Evolutionary conservation across 2,113 vertebrate genomes (phyloP), one percentile per base, ranked within the genome.

Genomic region (Ovibos moschatus): DNA sequence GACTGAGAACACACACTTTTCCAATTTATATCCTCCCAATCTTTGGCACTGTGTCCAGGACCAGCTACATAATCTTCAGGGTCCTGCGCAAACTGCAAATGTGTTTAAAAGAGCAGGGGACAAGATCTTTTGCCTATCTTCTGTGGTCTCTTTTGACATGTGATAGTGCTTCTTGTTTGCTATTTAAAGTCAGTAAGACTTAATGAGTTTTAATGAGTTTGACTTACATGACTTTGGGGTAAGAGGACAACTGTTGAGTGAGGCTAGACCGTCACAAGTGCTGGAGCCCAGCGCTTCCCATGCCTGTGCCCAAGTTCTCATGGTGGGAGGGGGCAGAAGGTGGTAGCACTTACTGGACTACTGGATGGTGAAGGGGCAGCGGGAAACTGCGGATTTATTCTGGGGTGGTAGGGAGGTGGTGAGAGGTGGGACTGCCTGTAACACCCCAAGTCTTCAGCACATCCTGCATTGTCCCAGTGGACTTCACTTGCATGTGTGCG

Each of bases 281-380:
- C 30, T 53, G 10, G 12, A 40, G 33, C 13, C 47, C 30, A 12
- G 19, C 0, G 8, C 17, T 58, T 57, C 67, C 25, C 36, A 6
- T 3, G 2, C 5, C 10, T 58, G 57, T 51, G 17, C 13, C 23
- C 2, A 57, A 27, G 10, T 2, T 55, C 7, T 5, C 55, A 2
- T 9, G 3, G 7, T 30, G 16, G 5, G 16, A 81, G 17, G 7
- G 11, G 21, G 9, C 4, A 50, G 53, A 64, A 58, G 7, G 23
- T 62, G 16, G 36, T 33, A 40, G 23, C 7, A 27, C 58, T 76
- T 7, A 7, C 8, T 78, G 43, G 3, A 30, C 62, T 7, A 4
- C 8, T 83, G n/a, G 5, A 28, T 5, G 5, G 17, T 10, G 3
- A 6, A 51, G 25, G 55, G 28, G 10, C 43, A n/a, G 7, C 0